These are phyloP conservation scores for Hemicentrotus pulcherrimus DNA, from an alignment of 35 echinoderm and acorn worm species.

Conservation along the genomic window DNA sequence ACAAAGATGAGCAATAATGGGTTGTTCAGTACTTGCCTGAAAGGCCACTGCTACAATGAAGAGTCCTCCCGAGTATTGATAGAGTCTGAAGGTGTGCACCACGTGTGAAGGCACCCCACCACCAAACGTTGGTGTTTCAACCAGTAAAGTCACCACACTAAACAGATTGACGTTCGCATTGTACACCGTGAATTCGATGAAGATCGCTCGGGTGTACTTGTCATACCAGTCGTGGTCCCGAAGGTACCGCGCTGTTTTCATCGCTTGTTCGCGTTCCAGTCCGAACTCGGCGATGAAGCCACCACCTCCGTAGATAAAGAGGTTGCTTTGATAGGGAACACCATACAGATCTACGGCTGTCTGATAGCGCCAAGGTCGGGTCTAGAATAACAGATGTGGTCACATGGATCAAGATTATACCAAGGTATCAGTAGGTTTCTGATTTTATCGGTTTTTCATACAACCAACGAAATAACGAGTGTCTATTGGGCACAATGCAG, in stretches of 20 bases:
- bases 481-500: too few relatives aligned
- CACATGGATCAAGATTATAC: conserved; percentile 15
- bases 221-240: conserved; percentile 65
- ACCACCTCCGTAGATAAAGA: conserved; percentile 52
- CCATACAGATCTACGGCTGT: conserved; percentile 46
- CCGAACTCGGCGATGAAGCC: conserved; percentile 68
- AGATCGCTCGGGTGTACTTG: conserved; percentile 64
- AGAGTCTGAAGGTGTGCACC: conserved; percentile 64
- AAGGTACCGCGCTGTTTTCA: conserved; percentile 46
- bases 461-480: too few relatives aligned
- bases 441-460: not conserved
- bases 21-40: conserved; percentile 18
- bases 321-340: conserved; percentile 57
- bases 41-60: conserved; percentile 38
- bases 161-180: conserved; percentile 75
- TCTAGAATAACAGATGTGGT: not conserved
- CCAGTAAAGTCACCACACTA: conserved; percentile 64
- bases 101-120: conserved; percentile 40
- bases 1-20: too few relatives aligned
- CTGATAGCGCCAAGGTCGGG: conserved; percentile 53
- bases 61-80: conserved; percentile 53
- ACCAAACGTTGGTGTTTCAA: conserved; percentile 54
- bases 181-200: conserved; percentile 73
- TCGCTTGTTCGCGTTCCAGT: not conserved
- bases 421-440: not conserved